phyloP scores from a whole-genome alignment of 2,797 vertebrate species.

The Cephalopachus bancanus region DNA sequence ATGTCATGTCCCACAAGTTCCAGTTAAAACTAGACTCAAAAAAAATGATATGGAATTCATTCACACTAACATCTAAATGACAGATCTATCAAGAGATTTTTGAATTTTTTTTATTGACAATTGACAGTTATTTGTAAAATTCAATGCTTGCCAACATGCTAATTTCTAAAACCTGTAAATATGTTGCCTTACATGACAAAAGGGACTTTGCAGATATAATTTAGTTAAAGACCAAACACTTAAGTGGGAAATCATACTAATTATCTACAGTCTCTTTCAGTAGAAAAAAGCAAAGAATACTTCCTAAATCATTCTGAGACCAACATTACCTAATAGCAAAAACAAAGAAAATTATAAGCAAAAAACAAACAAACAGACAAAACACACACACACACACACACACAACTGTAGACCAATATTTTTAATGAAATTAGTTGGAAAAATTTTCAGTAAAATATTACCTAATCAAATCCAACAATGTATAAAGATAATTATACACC shows the following conservation, averaged over 20 bases:
- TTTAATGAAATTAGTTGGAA: background rate
- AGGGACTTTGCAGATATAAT: background rate
- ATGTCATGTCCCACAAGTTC: background rate
- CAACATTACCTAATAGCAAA: background rate
- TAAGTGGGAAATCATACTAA: background rate
- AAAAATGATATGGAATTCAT: background rate
- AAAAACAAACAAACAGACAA: background rate
- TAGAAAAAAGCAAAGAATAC: background rate
- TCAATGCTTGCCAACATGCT: background rate
- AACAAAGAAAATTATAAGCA: background rate
- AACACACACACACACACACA: too few relatives aligned
- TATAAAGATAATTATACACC: background rate
- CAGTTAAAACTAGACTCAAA: background rate
- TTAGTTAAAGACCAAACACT: background rate
- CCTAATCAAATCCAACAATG: background rate
- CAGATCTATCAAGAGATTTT: background rate
- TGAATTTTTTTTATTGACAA: background rate
- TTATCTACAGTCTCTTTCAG: background rate
- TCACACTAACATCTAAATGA: background rate
- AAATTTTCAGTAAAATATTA: background rate
- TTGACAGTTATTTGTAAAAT: background rate
- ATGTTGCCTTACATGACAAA: background rate
- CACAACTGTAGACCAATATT: background rate
- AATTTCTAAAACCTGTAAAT: background rate
- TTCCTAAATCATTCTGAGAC: background rate